Percentiles rank a stretch among this genome's conserved stretches.
These are phyloP conservation scores for Polymixis lichenea DNA, from an alignment of 2,888 invertebrate genomes.

Conservation along the genomic window DNA sequence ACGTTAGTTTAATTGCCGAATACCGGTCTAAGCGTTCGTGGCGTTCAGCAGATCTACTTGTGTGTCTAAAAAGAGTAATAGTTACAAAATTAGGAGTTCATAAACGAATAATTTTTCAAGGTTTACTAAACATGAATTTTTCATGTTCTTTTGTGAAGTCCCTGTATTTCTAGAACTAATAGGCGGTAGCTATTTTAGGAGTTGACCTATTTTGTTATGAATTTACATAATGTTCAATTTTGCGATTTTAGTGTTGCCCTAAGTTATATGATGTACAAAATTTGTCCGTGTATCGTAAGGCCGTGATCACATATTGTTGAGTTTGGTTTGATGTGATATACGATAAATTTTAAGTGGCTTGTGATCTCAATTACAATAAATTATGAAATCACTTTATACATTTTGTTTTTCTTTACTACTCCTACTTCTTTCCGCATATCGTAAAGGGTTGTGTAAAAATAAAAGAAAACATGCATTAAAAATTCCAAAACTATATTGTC, in stretches of 20 bases:
- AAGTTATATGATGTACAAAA: slow-evolving; percentile 64
- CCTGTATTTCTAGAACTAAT: slow-evolving; percentile 9
- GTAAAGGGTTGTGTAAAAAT: not conserved
- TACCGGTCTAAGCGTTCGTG: slow-evolving; percentile 31
- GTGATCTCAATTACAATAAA: slow-evolving; percentile 88
- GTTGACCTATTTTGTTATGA: slow-evolving; percentile 43
- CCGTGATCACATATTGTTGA: slow-evolving; percentile 64
- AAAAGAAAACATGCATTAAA: slow-evolving; percentile 59
- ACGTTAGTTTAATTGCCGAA: slow-evolving; percentile 38
- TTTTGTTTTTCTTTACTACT: slow-evolving; percentile 37
- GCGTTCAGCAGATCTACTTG: slow-evolving; percentile 54
- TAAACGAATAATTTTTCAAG: slow-evolving; percentile 36
- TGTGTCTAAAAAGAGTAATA: slow-evolving; percentile 64
- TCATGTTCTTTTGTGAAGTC: slow-evolving; percentile 33
- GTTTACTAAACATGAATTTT: slow-evolving; percentile 12
- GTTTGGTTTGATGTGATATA: slow-evolving; percentile 77
- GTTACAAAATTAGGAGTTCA: slow-evolving; percentile 61
- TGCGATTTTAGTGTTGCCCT: slow-evolving; percentile 49
- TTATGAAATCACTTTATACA: slow-evolving; percentile 74
- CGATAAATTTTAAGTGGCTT: slow-evolving; percentile 83
- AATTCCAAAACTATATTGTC: slow-evolving; percentile 84
- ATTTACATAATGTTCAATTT: slow-evolving; percentile 51
- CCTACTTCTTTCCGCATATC: not conserved
- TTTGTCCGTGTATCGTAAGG: slow-evolving; percentile 62
- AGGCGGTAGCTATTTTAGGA: slow-evolving; percentile 36